Evolutionary conservation across 2,888 invertebrate species (phyloP).

Genomic region (Tridacna gigas): DNA sequence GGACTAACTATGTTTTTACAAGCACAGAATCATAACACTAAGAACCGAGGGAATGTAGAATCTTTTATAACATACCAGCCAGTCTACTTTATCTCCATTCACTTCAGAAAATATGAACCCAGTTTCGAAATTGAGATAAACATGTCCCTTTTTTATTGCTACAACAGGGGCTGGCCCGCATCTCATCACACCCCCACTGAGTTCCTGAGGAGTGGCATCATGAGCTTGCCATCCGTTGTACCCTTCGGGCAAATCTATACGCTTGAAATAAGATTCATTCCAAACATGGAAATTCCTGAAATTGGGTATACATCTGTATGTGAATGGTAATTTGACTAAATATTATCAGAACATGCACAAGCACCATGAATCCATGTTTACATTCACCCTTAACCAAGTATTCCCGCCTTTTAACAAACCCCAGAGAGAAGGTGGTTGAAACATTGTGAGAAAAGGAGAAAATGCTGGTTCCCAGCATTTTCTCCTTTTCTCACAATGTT

Average conservation of each 20-base stretch:
- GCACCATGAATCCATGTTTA: too few relatives aligned
- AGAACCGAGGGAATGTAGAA: too few relatives aligned
- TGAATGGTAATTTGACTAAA: too few relatives aligned
- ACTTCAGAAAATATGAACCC: constrained; percentile 82
- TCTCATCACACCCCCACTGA: constrained; percentile 81
- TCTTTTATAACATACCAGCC: constrained; percentile 69
- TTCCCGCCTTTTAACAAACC: too few relatives aligned
- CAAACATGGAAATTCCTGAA: constrained; percentile 84
- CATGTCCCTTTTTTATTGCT: constrained; percentile 81
- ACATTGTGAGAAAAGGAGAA: too few relatives aligned
- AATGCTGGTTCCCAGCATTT: too few relatives aligned
- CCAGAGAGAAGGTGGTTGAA: too few relatives aligned
- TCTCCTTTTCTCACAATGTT: too few relatives aligned
- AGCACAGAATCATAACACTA: too few relatives aligned
- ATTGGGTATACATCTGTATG: neutral
- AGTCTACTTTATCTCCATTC: constrained; percentile 79
- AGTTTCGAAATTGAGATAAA: constrained; percentile 80
- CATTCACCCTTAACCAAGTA: too few relatives aligned
- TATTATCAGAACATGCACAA: too few relatives aligned
- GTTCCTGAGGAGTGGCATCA: constrained; percentile 83
- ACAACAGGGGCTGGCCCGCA: constrained; percentile 81
- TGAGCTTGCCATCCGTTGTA: constrained; percentile 83
- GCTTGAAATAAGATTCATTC: constrained; percentile 82
- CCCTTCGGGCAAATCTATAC: constrained; percentile 80
- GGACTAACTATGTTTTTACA: too few relatives aligned